phyloP scores from a whole-genome alignment of 2,797 vertebrate species.

The Coranthus polyacanthus region DNA sequence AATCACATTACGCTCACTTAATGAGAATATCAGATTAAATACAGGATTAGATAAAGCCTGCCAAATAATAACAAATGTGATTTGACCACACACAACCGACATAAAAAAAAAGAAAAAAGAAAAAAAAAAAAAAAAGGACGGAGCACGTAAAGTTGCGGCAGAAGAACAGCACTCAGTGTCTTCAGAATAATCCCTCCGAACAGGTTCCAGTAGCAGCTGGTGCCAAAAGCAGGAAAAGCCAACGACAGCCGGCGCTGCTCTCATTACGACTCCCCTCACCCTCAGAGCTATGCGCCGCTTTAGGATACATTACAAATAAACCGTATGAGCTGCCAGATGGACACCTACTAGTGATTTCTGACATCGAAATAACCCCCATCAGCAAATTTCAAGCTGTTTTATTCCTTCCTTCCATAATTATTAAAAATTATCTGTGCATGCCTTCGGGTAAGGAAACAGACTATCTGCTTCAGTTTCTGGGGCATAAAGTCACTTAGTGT shows the following conservation, averaged over 20 bases:
- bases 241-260: slow-evolving; percentile 68
- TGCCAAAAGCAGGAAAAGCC: slow-evolving; percentile 60
- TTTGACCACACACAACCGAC: not conserved
- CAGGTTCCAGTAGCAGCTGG: slow-evolving; percentile 62
- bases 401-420: not conserved
- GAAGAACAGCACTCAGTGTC: slow-evolving; percentile 4
- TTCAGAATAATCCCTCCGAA: slow-evolving; percentile 51
- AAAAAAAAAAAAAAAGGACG: not conserved
- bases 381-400: slow-evolving; percentile 18
- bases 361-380: slow-evolving; percentile 24
- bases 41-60: not conserved
- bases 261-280: slow-evolving; percentile 54
- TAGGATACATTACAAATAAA: slow-evolving; percentile 58
- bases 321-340: slow-evolving; percentile 44
- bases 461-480: not conserved
- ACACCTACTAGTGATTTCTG: slow-evolving; percentile 27
- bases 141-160: not conserved
- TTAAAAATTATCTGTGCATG: not conserved
- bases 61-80: not conserved
- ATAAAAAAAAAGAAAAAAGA: not conserved
- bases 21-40: not conserved
- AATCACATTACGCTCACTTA: not conserved
- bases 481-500: not conserved
- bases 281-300: slow-evolving; percentile 36
- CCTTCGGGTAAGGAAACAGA: not conserved